Base-by-base conservation (phyloP, 2,797 vertebrate species). In the Picus viridis region DNA sequence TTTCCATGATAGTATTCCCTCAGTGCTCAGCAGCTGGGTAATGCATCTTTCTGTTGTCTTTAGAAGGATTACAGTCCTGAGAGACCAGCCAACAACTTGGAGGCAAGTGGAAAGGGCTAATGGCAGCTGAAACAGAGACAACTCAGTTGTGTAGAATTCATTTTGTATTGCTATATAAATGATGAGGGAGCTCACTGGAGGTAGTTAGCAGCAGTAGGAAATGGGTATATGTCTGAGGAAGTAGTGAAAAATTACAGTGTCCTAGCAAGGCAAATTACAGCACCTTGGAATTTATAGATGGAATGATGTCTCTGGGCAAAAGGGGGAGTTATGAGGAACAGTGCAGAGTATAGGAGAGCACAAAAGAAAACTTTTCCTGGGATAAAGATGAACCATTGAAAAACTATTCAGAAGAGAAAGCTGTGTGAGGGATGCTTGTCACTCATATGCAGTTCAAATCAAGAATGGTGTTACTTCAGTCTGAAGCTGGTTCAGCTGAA, bases 241-340 rank as follows among this genome's bases (percentile, higher is more conserved):
- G 32, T 9, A 59, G 5, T 4, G 59, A 63, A 79, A 76, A 87
- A 74, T 67, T 3, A 30, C 6, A 45, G 32, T 61, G 13, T 47
- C 22, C 30, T 64, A 68, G 63, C 6, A 84, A 76, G 34, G 72
- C 45, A 73, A 63, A 79, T 45, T 51, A 17, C 1, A 8, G 19
- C 15, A 39, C 16, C 39, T 51, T 90, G 61, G 39, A 84, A 90
- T 5, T 65, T 81, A 32, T 0, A 62, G 32, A 65, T 23, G 4
- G 36, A 80, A 65, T 1, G 0, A 8, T 22, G 15, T 77, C 12
- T 62, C 30, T 49, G 32, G 26, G 13, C 12, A 62, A 54, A 87
- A 83, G 22, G 6, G 63, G 30, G 4, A 54, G 24, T 56, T 80
- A 53, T 0, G 0, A 67, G 63, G 45, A 77, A 23, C 3, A 36